These are phyloP conservation scores for Heteronetta atricapilla DNA, from an alignment of 2,113 vertebrate genomes.

Conservation along the genomic window DNA sequence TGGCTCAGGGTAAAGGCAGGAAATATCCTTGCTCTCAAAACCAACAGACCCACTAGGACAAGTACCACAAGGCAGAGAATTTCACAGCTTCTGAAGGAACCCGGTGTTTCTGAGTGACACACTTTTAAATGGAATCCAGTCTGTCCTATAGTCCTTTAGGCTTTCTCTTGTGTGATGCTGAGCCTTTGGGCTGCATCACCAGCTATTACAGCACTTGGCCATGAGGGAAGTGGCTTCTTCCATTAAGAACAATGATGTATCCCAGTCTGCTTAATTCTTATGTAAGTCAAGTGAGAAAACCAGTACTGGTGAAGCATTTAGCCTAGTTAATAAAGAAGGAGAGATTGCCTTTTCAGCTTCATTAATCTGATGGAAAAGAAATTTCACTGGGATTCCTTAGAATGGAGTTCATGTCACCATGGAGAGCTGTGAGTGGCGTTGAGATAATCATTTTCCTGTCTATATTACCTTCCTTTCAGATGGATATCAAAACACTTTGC, in stretches of 20 bases:
- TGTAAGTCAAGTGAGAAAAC: conserved; percentile 55
- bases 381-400: conserved; percentile 53
- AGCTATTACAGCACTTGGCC: not conserved
- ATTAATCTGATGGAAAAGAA: conserved; percentile 53
- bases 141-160: not conserved
- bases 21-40: not conserved
- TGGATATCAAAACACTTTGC: conserved; percentile 39
- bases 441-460: conserved; percentile 56
- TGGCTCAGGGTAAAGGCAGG: not conserved
- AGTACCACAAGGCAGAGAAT: not conserved
- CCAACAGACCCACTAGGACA: not conserved
- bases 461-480: conserved; percentile 46
- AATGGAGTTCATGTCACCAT: conserved; percentile 26
- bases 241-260: conserved; percentile 18
- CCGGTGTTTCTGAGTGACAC: not conserved
- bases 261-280: conserved; percentile 48
- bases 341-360: conserved; percentile 59
- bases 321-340: conserved; percentile 62
- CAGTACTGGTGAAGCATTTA: conserved; percentile 1
- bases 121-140: not conserved
- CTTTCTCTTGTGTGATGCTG: not conserved
- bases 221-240: not conserved
- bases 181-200: conserved; percentile 25
- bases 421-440: conserved; percentile 46
- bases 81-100: not conserved